Evolutionary conservation across 1,140 invertebrate species (phyloP), one percentile per base, ranked within the genome.

Genomic region (Drosophila lacertosa): DNA sequence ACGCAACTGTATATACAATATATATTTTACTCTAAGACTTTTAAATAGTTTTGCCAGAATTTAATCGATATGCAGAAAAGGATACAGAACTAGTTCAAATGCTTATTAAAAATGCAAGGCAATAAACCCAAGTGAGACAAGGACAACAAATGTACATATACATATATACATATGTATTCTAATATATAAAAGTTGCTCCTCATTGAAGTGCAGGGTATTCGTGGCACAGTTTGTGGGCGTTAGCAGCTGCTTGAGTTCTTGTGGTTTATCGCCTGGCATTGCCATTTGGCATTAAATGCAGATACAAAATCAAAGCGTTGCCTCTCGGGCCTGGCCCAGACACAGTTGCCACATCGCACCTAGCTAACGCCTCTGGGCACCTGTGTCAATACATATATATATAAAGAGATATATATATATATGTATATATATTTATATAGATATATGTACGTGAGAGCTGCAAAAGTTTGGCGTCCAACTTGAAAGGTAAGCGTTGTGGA

Each of bases 271-370:
- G 42, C 40, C n/a, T 24, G 48, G 32, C 58, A 45, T 63, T 62
- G 48, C 32, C 50, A 55, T 63, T 64, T 64, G 59, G 66, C 66
- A 69, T 64, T 48, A 69, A 64, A 69, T 69, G 66, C 66, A 69
- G 59, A 69, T 53, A 69, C 59, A 48, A 64, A 69, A 69, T 64
- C 59, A 69, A 37, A 63, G 66, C 44, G 40, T 11, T 59, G 51
- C 16, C 40, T 37, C 22, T 39, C 44, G 20, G 33, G 11, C 20
- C 11, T 16, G 18, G 39, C 15, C 15, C 39, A 1, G 26, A 16
- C 18, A 2, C n/a, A 47, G 20, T 35, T 40, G 51, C 47, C 60
- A 26, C 37, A 11, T n/a, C 48, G 50, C 24, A n/a, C 15, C 20
- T 45, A 6, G 9, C 48, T 6, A 29, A 39, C 13, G 48, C 67